Evolutionary conservation across 2,888 invertebrate genomes (phyloP).

Genomic region (Chloroclystis v-ata): DNA sequence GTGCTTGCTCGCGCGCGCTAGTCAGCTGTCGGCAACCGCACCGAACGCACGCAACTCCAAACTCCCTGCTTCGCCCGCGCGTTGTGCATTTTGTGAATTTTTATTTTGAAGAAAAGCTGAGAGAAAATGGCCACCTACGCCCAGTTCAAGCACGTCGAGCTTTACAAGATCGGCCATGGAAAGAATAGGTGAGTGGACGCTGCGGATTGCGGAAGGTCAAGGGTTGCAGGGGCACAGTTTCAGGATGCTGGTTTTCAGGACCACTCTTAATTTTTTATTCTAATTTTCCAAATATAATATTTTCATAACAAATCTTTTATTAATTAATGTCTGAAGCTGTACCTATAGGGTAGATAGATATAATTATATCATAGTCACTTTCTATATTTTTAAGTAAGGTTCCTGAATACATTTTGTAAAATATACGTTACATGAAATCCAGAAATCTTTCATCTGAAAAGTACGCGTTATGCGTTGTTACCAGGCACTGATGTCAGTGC

Average conservation of each 20-base stretch:
- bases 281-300: too few species aligned
- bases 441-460: not conserved
- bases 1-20: constrained; percentile 67
- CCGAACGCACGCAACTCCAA: constrained; percentile 46
- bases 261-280: too few species aligned
- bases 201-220: constrained; percentile 30
- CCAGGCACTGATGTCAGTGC: constrained; percentile 4
- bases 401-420: too few species aligned
- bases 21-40: constrained; percentile 70
- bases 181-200: constrained; percentile 86
- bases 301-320: too few species aligned
- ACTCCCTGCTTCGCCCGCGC: constrained; percentile 38
- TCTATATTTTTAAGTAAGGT: too few species aligned
- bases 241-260: constrained; percentile 38
- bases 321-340: too few species aligned
- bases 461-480: not conserved
- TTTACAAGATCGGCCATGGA: constrained; percentile 95
- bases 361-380: too few species aligned
- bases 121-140: constrained; percentile 91
- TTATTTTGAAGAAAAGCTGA: constrained; percentile 37
- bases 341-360: too few species aligned
- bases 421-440: too few species aligned
- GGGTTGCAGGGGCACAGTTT: constrained; percentile 39
- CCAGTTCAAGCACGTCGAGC: constrained; percentile 94
- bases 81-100: constrained; percentile 50